Evolutionary conservation across 2,113 vertebrate species (phyloP).

Genomic region (Boleophthalmus pectinirostris): DNA sequence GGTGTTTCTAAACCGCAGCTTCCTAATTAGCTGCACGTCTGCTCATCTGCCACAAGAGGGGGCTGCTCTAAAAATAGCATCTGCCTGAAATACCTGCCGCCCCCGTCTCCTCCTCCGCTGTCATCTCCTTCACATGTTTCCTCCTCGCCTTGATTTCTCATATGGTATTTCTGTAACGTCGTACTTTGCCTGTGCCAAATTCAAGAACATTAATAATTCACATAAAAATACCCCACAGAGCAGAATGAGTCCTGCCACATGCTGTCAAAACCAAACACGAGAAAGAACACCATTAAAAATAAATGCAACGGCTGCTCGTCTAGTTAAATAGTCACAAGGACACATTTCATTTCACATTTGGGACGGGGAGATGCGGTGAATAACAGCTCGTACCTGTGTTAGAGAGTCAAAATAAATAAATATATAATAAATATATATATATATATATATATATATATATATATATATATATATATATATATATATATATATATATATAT

Average conservation of each 20-base stretch:
- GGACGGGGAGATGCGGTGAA: not conserved
- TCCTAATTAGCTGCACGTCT: constrained; percentile 36
- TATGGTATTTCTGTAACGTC: constrained; percentile 13
- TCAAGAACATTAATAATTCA: constrained; percentile 65
- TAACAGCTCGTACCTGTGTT: not conserved
- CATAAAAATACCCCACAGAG: constrained; percentile 48
- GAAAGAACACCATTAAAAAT: constrained; percentile 59
- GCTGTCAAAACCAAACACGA: constrained; percentile 28
- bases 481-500: too few species aligned
- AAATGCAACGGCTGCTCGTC: constrained; percentile 26
- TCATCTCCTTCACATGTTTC: constrained; percentile 8
- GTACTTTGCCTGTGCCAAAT: constrained; percentile 25
- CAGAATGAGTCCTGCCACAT: constrained; percentile 57
- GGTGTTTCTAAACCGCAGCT: not conserved
- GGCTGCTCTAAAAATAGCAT: constrained; percentile 59
- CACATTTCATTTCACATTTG: not conserved
- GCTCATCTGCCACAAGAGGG: constrained; percentile 62
- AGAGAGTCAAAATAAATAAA: too few species aligned
- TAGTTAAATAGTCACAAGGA: constrained; percentile 2
- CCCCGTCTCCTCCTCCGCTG: constrained; percentile 5
- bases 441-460: too few species aligned
- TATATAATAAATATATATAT: too few species aligned
- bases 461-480: too few species aligned
- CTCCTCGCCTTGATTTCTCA: not conserved
- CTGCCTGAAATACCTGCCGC: not conserved